These are phyloP conservation scores for Arion vulgaris DNA, from an alignment of 1,140 invertebrate species.

Conservation along the genomic window DNA sequence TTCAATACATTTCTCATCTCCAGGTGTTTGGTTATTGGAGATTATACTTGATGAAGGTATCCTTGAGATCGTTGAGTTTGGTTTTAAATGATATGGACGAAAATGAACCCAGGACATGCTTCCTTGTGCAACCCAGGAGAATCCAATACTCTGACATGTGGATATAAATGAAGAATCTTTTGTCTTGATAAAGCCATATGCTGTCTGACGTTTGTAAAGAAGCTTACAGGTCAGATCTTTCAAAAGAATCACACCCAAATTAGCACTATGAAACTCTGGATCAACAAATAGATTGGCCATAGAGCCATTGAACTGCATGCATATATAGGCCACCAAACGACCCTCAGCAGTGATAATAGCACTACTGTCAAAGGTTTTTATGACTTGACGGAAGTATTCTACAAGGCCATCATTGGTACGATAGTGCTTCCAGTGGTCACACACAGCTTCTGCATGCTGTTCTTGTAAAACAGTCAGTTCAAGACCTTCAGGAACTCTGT, in stretches of 20 bases:
- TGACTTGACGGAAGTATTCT: slow-evolving; percentile 50
- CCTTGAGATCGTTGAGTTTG: background rate
- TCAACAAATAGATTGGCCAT: slow-evolving; percentile 59
- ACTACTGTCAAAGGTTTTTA: slow-evolving; percentile 55
- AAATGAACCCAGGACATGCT: slow-evolving; percentile 58
- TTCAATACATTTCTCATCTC: background rate
- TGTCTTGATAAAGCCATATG: slow-evolving; percentile 56
- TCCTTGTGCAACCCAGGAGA: slow-evolving; percentile 58
- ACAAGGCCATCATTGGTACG: slow-evolving; percentile 49
- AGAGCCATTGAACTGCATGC: slow-evolving; percentile 60
- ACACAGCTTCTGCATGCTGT: slow-evolving; percentile 45
- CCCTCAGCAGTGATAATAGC: slow-evolving; percentile 50
- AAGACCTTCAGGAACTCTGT: slow-evolving; percentile 51
- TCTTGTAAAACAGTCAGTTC: slow-evolving; percentile 43
- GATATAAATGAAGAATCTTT: slow-evolving; percentile 52
- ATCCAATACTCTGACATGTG: slow-evolving; percentile 50
- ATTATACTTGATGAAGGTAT: background rate
- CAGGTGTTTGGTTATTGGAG: background rate
- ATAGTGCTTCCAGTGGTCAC: slow-evolving; percentile 50
- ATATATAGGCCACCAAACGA: slow-evolving; percentile 55
- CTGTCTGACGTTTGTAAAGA: slow-evolving; percentile 45
- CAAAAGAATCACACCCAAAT: slow-evolving; percentile 52
- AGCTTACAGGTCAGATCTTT: slow-evolving; percentile 51
- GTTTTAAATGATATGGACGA: background rate
- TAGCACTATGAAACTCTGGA: slow-evolving; percentile 47